Evolutionary conservation across 92 coral and sea anemone genomes (phyloP).

Genomic region (Siderastrea siderea): DNA sequence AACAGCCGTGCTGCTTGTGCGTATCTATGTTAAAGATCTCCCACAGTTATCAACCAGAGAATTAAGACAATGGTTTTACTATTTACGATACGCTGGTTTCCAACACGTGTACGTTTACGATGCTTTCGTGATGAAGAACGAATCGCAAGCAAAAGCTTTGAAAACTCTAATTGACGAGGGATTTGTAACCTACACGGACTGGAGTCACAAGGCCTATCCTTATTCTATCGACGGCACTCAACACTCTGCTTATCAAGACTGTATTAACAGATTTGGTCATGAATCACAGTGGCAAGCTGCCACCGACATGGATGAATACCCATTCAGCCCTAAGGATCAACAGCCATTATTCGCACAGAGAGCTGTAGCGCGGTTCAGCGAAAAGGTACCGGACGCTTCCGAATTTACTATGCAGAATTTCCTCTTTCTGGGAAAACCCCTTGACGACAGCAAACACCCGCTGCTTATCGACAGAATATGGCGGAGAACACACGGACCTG

Average conservation of each 20-base stretch:
- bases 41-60: constrained; percentile 73
- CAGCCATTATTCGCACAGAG: constrained; percentile 43
- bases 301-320: constrained; percentile 76
- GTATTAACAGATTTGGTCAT: constrained; percentile 45
- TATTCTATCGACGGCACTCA: constrained; percentile 74
- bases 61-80: constrained; percentile 71
- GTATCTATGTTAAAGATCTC: constrained; percentile 57
- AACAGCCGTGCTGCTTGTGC: constrained; percentile 78
- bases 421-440: constrained; percentile 77
- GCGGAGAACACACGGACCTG: constrained; percentile 61
- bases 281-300: constrained; percentile 59
- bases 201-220: constrained; percentile 72
- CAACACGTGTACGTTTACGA: constrained; percentile 77
- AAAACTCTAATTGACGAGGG: constrained; percentile 52
- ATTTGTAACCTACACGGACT: constrained; percentile 77
- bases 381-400: constrained; percentile 22
- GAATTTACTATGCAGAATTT: constrained; percentile 71
- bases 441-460: constrained; percentile 57
- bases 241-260: constrained; percentile 69
- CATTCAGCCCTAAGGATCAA: constrained; percentile 58
- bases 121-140: constrained; percentile 66
- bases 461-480: constrained; percentile 68
- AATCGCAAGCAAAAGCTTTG: constrained; percentile 69
- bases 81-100: constrained; percentile 72
- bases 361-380: constrained; percentile 34